Evolutionary conservation across 1,140 invertebrate species (phyloP), one percentile per base, ranked within the genome.

Genomic region (Pachypeltis micranthus): DNA sequence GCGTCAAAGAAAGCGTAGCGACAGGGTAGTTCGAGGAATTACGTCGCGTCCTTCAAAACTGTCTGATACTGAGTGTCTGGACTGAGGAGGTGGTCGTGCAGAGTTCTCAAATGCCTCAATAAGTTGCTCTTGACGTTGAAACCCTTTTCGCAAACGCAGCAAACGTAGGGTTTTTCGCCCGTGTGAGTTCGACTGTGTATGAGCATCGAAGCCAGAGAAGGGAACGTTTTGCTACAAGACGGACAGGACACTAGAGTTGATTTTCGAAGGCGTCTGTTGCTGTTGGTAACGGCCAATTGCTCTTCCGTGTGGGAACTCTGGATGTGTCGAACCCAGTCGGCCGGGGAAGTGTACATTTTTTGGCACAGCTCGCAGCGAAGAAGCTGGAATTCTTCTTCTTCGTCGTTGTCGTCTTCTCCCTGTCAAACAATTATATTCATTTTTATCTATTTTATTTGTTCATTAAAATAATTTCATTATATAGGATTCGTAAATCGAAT

Each of bases 301-400:
- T 86, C 83, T 70, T 90, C 88, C 0, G 88, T 90, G 72, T 91
- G 88, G 60, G 85, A 83, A 65, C 81, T 85, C 71, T 90, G 87
- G 72, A 90, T 86, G 67, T 90, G 88, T 34, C 86, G 81, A 14
- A 90, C 88, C 88, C 88, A 91, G 75, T 88, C 86, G 59, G 81
- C 87, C 0, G 88, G 88, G 60, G 86, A 88, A 25, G 84, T 81
- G 75, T 88, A 90, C 70, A 85, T 85, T 70, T 88, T 86, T 70
- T 87, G 83, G 70, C 88, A 91, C 1, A 91, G 75, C 71, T 91
- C 87, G 72, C 88, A 91, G 27, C 83, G 80, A 1, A 88, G 72
- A 12, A 85, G 78, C 2, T 84, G 85, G 74, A 84, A 87, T 60
- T 79, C 78, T 63, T 74, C 76, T 14, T 81, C 81, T 39, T 78